Percentiles rank a stretch among this genome's conserved stretches.
phyloP scores from a whole-genome alignment of 1,140 invertebrate genomes.

The Muscidifurax raptorellus region DNA sequence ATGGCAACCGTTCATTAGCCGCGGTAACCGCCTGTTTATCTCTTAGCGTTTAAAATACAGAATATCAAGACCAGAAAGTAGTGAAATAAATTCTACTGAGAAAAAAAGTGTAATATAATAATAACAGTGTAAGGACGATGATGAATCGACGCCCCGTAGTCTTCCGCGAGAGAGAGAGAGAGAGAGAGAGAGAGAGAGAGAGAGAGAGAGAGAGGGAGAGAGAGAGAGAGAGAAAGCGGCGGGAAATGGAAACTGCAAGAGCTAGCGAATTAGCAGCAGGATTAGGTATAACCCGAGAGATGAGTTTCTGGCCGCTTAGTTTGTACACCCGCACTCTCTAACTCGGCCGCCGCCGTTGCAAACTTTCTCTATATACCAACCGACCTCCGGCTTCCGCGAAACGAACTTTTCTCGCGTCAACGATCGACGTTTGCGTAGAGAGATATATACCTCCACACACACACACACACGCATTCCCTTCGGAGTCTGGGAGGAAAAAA shows the following conservation, averaged over 20 bases:
- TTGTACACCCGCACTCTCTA: not conserved
- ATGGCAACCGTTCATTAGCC: not conserved
- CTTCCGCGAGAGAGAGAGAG: no score
- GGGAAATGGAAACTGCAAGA: not conserved
- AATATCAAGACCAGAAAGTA: not conserved
- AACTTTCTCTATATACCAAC: not conserved
- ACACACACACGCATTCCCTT: not conserved
- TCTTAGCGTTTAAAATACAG: not conserved
- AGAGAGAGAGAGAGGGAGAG: no score
- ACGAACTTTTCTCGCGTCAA: not conserved
- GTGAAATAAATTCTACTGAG: no score
- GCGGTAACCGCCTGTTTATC: not conserved
- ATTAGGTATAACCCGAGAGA: not conserved
- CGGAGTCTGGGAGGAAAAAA: not conserved
- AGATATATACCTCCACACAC: not conserved
- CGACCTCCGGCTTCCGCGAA: not conserved
- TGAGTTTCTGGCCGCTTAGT: not conserved
- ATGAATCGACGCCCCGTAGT: no score
- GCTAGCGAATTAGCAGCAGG: not conserved
- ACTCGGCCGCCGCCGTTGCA: not conserved
- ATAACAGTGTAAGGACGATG: no score
- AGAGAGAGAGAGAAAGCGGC: not conserved
- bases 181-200: no score
- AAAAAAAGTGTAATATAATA: not conserved
- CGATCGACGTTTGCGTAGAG: not conserved